Evolutionary conservation across 2,888 invertebrate genomes (phyloP), one percentile per base, ranked within the genome.

Genomic region (Leptinotarsa juncta): DNA sequence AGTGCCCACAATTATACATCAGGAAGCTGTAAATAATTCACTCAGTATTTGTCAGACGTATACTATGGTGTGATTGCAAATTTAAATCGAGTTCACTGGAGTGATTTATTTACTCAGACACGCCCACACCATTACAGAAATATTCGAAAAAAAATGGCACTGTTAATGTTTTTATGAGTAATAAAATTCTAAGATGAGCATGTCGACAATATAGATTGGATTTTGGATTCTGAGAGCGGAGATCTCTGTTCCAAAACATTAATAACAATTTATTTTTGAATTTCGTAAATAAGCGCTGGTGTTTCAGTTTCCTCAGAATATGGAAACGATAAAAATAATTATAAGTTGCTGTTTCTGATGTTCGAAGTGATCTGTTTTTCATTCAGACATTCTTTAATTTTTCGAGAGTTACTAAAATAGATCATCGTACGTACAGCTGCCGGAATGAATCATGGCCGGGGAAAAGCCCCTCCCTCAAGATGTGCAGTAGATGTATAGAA

Each of bases 21-120:
- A 82, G 85, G 84, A 84, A 84, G 82, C 80, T 79, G 84, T 85
- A 85, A 85, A 85, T 85, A 83, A 83, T 83, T 83, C 82, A 80
- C 76, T 77, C 75, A 74, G 81, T 81, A 82, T 83, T 82, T 81
- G 82, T 83, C 82, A 67, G 72, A 67, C 62, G 51, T 67, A 67
- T 62, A n/a, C 42, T 48, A 48, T 68, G 69, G 48, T 69, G 55
- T 23, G 67, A 50, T 53, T 67, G 67, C 53, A 42, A 68, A 69
- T 69, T 42, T 55, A 69, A 68, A 69, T 57, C 57, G 69, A 57
- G 69, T 60, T 48, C 32, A 69, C 42, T 32, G 68, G 49, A 57
- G 16, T 57, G 57, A 69, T 69, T 69, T 69, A 69, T 60, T 55
- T n/a, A n/a, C 26, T 23, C 15, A 14, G 49, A 23, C 32, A 51